Conservation (phyloP, 1,140 invertebrate genomes). For the Hylaeus anthracinus region DNA sequence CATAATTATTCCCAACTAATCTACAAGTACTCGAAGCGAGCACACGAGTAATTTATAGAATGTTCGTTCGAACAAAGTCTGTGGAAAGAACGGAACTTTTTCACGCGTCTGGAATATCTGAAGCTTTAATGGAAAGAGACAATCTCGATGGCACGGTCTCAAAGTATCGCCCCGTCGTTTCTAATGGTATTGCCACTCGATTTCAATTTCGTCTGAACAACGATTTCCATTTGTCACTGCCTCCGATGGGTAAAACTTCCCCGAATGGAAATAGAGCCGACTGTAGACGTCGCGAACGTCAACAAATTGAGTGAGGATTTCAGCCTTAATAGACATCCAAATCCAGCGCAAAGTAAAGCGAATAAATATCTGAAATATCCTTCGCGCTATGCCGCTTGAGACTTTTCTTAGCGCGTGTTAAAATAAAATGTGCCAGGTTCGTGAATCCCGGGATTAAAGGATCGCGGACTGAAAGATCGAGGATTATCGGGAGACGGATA, state of each 20-base stretch:
- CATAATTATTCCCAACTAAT: neutral
- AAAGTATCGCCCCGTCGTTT: constrained; percentile 41
- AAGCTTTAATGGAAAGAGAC: constrained; percentile 34
- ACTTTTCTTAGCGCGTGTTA: too few relatives aligned
- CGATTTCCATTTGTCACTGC: constrained; percentile 51
- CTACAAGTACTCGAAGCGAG: neutral
- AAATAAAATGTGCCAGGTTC: neutral
- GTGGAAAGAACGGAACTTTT: constrained; percentile 25
- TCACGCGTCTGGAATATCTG: constrained; percentile 5
- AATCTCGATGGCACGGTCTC: constrained; percentile 44
- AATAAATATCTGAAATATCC: neutral
- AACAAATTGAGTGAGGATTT: constrained; percentile 20
- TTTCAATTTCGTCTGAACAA: constrained; percentile 56
- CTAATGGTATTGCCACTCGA: constrained; percentile 65
- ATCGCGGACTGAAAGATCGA: neutral
- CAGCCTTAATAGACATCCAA: neutral
- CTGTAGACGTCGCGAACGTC: neutral
- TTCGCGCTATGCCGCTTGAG: too few relatives aligned
- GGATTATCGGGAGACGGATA: too few relatives aligned
- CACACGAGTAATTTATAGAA: too few relatives aligned
- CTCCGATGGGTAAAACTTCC: constrained; percentile 18
- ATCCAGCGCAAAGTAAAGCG: neutral
- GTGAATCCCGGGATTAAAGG: neutral
- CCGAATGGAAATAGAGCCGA: constrained; percentile 32
- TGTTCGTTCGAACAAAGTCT: neutral